Evolutionary conservation across 2,113 vertebrate genomes (phyloP).

Genomic region (Hippocampus comes): DNA sequence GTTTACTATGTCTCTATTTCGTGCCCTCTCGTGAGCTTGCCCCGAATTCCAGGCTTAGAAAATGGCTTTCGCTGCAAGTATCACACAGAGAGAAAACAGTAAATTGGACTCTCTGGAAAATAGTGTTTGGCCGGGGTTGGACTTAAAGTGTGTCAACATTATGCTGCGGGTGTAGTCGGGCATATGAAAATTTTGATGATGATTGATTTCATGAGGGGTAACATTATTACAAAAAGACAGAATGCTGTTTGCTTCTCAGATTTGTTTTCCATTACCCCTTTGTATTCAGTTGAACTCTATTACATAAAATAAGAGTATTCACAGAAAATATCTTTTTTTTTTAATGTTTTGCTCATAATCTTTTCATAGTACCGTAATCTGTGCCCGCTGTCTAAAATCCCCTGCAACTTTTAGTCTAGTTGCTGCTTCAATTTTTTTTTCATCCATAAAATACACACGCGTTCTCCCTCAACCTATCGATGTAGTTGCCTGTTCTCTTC

Average conservation of each 20-base stretch:
- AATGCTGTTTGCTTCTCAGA: slow-evolving; percentile 11
- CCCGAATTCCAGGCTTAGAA: slow-evolving; percentile 33
- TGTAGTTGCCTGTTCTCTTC: slow-evolving; percentile 26
- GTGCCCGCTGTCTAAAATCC: slow-evolving; percentile 4
- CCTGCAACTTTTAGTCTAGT: neutral
- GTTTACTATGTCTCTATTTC: slow-evolving; percentile 26
- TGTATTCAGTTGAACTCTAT: neutral
- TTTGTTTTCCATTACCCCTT: neutral
- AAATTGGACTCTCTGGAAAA: slow-evolving; percentile 49
- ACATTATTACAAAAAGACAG: neutral
- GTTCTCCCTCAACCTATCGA: slow-evolving; percentile 17
- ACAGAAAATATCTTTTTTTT: neutral
- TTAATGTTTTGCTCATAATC: slow-evolving; percentile 11
- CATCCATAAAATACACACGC: neutral
- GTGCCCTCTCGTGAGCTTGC: slow-evolving; percentile 23
- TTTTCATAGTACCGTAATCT: slow-evolving; percentile 1
- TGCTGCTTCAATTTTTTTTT: neutral
- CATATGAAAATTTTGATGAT: neutral
- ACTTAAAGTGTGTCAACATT: slow-evolving; percentile 8
- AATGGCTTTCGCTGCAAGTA: slow-evolving; percentile 32
- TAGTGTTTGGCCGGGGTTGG: slow-evolving; percentile 21
- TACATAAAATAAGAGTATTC: slow-evolving; percentile 6
- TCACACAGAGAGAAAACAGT: slow-evolving; percentile 29
- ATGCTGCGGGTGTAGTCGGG: neutral
- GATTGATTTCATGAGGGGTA: neutral